Conservation (phyloP, 1,140 invertebrate genomes). For the Tetranychus cinnabarinus region DNA sequence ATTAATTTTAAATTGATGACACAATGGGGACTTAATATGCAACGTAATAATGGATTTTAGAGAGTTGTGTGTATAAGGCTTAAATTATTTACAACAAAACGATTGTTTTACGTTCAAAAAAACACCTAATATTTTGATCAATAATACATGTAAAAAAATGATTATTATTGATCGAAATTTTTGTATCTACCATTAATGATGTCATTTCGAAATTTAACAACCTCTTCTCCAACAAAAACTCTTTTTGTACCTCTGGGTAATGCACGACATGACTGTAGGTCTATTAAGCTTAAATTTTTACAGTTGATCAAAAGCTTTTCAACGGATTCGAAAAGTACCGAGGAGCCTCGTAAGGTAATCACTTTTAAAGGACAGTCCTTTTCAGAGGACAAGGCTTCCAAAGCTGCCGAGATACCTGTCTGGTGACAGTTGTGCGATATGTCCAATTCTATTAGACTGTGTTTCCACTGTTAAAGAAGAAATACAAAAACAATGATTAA, state of each 20-base stretch:
- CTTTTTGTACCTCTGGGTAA: conserved; percentile 7
- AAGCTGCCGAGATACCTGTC: neutral
- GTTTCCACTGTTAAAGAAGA: conserved; percentile 2
- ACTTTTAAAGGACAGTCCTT: neutral
- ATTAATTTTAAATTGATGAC: no score
- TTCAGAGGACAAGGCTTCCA: neutral
- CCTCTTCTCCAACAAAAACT: conserved; percentile 1
- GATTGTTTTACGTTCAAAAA: no score
- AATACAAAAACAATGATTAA: neutral
- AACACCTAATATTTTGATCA: no score
- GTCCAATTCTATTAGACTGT: conserved; percentile 5
- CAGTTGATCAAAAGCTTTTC: neutral
- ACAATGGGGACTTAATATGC: no score
- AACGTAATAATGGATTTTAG: no score
- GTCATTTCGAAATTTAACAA: neutral
- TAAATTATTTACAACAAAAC: no score
- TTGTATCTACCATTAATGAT: neutral
- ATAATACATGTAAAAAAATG: no score
- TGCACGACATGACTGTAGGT: conserved; percentile 7
- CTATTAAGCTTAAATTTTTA: conserved; percentile 1
- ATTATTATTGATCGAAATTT: no score
- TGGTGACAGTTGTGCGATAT: conserved; percentile 4
- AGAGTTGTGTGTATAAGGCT: no score
- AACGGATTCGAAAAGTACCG: neutral
- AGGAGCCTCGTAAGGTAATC: neutral